These are phyloP conservation scores for Ethmia dodecea DNA, from an alignment of 2,888 invertebrate species.

Conservation along the genomic window DNA sequence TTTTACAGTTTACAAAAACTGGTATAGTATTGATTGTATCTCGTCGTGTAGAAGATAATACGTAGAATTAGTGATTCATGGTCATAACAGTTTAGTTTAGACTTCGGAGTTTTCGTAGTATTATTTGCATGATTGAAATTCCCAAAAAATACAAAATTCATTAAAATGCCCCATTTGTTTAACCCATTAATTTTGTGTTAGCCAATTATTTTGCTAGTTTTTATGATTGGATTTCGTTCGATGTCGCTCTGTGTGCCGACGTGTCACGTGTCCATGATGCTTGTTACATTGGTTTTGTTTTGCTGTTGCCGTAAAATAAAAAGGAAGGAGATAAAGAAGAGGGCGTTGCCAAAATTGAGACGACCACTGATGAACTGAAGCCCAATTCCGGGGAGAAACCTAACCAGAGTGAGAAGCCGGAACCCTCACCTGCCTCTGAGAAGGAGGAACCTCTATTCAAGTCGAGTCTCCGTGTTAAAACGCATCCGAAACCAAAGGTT, in stretches of 20 bases:
- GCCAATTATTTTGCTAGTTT: conserved; percentile 47
- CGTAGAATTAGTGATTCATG: conserved; percentile 21
- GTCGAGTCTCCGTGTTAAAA: conserved; percentile 63
- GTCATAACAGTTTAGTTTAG: conserved; percentile 22
- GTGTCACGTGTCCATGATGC: conserved; percentile 36
- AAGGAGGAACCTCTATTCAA: conserved; percentile 71
- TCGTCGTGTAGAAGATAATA: conserved; percentile 1
- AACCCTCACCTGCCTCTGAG: conserved; percentile 48
- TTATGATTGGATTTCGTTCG: conserved; percentile 38
- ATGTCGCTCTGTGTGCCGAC: conserved; percentile 43
- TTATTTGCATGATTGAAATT: no score
- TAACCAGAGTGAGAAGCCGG: conserved; percentile 32
- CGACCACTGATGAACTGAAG: conserved; percentile 68
- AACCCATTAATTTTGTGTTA: conserved; percentile 35
- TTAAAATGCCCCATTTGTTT: conserved; percentile 7
- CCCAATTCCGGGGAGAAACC: conserved; percentile 51
- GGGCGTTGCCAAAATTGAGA: conserved; percentile 68
- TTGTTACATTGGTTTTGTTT: conserved; percentile 55
- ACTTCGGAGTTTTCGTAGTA: no score
- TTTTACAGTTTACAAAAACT: conserved; percentile 20
- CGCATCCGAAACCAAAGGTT: conserved; percentile 60
- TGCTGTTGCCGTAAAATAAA: conserved; percentile 65
- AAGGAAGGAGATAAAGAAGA: conserved; percentile 61
- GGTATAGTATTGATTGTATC: conserved; percentile 13
- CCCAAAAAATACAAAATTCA: conserved; percentile 4